Conservation (phyloP, 2,113 vertebrate species). For the Motacilla tschutschensis region DNA sequence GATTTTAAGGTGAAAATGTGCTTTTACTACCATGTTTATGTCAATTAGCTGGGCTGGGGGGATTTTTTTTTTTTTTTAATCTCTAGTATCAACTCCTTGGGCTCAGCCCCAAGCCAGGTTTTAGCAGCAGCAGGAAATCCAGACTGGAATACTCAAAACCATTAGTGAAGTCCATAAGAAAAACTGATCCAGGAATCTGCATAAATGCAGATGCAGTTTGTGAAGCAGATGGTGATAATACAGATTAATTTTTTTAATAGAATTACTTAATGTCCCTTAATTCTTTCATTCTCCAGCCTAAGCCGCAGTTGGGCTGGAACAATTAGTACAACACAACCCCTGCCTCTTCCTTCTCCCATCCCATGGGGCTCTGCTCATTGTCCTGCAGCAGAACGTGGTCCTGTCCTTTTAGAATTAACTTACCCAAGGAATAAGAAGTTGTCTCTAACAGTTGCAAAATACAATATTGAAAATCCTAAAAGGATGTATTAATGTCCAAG, state of each 20-base stretch:
- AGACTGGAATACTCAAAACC: not conserved
- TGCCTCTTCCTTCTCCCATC: not conserved
- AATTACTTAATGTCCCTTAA: not conserved
- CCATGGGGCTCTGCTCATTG: not conserved
- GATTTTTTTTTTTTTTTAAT: not conserved
- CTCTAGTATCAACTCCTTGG: not conserved
- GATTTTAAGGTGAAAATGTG: constrained; percentile 88
- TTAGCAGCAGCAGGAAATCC: not conserved
- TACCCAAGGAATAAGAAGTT: not conserved
- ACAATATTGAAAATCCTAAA: not conserved
- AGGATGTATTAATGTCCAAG: not conserved
- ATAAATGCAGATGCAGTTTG: not conserved
- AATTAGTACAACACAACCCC: rapidly evolving
- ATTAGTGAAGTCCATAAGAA: not conserved
- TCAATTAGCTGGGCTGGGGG: not conserved
- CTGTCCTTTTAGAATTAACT: not conserved
- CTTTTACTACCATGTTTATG: not conserved
- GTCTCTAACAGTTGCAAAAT: not conserved
- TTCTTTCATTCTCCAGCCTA: not conserved
- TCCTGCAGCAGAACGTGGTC: not conserved
- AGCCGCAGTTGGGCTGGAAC: not conserved
- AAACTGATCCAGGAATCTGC: not conserved
- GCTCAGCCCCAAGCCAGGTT: not conserved
- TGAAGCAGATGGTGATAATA: constrained; percentile 6
- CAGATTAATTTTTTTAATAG: not conserved